These are phyloP conservation scores for Dicycla oo DNA, from an alignment of 2,888 invertebrate genomes.

Conservation along the genomic window DNA sequence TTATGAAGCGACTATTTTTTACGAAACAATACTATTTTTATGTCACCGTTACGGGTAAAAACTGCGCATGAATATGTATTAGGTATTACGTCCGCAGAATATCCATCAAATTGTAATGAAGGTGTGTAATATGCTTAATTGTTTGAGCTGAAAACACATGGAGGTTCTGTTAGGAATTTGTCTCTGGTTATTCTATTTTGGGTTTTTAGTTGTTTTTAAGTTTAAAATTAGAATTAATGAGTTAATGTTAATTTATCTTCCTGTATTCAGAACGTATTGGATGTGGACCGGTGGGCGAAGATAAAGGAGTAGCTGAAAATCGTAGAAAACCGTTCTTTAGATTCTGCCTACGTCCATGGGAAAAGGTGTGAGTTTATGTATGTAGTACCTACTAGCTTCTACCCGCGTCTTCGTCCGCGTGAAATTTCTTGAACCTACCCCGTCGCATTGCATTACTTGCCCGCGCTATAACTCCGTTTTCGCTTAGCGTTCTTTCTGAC, in stretches of 20 bases:
- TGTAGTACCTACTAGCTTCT: not conserved
- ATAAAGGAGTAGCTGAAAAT: not conserved
- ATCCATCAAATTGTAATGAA: slow-evolving; percentile 23
- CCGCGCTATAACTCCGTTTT: no score
- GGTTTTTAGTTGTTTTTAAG: not conserved
- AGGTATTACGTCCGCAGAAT: slow-evolving; percentile 44
- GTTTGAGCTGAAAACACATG: slow-evolving; percentile 19
- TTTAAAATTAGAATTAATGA: slow-evolving; percentile 20
- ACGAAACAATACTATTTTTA: slow-evolving; percentile 84
- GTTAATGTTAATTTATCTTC: not conserved
- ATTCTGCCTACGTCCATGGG: not conserved
- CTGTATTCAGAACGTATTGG: not conserved
- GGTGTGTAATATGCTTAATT: slow-evolving; percentile 36
- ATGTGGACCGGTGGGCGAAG: not conserved
- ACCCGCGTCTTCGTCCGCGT: no score
- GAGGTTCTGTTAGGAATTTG: slow-evolving; percentile 29
- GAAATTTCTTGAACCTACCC: no score
- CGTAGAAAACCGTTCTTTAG: not conserved
- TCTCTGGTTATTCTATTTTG: slow-evolving; percentile 13
- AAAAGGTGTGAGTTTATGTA: not conserved
- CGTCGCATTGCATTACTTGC: no score
- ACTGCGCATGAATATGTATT: slow-evolving; percentile 83
- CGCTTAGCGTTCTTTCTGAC: no score
- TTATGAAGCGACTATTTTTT: slow-evolving; percentile 84
- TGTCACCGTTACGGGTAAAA: slow-evolving; percentile 87